A percentile compares a stretch with the other conserved stretches of the same genome.
Evolutionary conservation across 1,140 invertebrate species (phyloP).

Genomic region (Nasonia giraulti): DNA sequence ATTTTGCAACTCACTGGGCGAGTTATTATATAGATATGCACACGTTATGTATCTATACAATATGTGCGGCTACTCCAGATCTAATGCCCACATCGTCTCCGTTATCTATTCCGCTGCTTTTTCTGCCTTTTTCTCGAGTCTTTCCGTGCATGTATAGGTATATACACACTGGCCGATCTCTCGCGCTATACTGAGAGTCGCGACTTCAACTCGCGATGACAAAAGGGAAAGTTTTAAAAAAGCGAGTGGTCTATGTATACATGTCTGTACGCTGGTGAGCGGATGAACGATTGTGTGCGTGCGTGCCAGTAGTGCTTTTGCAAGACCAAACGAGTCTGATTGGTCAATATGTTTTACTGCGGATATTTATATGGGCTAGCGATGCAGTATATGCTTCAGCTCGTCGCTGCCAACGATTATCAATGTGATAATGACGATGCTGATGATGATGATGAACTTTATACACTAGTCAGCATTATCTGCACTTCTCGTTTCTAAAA

Average conservation of each 20-base stretch:
- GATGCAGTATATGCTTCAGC: not conserved
- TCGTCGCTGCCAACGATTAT: not conserved
- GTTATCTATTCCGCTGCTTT: no score
- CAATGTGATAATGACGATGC: not conserved
- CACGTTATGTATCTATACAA: no score
- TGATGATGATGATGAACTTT: no score
- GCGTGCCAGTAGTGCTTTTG: not conserved
- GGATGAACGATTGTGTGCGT: not conserved
- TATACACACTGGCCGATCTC: not conserved
- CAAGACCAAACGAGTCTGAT: not conserved
- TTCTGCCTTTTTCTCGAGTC: no score
- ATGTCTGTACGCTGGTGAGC: not conserved
- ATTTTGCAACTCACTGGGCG: no score
- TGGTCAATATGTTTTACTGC: slow-evolving; percentile 12
- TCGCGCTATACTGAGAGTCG: not conserved
- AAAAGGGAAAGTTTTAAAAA: slow-evolving; percentile 49
- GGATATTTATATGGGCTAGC: slow-evolving; percentile 6
- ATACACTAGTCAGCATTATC: no score
- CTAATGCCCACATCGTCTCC: no score
- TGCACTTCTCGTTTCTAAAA: no score
- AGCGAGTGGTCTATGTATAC: not conserved
- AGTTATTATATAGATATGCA: no score
- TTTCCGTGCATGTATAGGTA: no score
- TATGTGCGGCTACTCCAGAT: no score
- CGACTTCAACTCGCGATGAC: not conserved